phyloP scores from a whole-genome alignment of 2,888 invertebrate genomes.

The Parnassius glacialis region DNA sequence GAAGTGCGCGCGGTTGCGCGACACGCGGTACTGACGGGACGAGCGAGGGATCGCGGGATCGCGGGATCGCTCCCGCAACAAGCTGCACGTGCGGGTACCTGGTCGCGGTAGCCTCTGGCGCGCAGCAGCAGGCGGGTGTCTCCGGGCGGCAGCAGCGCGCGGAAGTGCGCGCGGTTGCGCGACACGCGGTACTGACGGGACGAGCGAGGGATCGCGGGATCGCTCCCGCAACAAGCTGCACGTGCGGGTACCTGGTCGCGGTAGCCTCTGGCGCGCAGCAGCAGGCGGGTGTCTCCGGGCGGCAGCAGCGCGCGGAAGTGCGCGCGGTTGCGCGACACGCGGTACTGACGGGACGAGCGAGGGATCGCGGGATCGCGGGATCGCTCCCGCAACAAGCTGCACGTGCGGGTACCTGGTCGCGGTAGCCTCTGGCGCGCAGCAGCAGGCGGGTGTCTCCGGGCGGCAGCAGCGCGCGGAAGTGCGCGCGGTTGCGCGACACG shows the following conservation, averaged over 20 bases:
- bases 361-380: no score
- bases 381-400: no score
- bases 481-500: conserved; percentile 85
- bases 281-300: conserved; percentile 83
- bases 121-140: conserved; percentile 82
- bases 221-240: no score
- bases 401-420: conserved; percentile 55
- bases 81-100: conserved; percentile 41
- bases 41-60: no score
- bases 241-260: conserved; percentile 57
- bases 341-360: conserved; percentile 71
- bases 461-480: conserved; percentile 86
- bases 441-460: conserved; percentile 84
- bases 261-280: conserved; percentile 83
- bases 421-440: conserved; percentile 83
- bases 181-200: no score
- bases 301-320: conserved; percentile 87
- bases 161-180: conserved; percentile 71
- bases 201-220: no score
- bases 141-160: conserved; percentile 86
- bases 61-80: no score
- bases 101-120: conserved; percentile 82
- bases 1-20: no score
- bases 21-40: no score
- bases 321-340: conserved; percentile 85